phyloP scores from a whole-genome alignment of 2,888 invertebrate genomes.

The Isotomurus palustris region DNA sequence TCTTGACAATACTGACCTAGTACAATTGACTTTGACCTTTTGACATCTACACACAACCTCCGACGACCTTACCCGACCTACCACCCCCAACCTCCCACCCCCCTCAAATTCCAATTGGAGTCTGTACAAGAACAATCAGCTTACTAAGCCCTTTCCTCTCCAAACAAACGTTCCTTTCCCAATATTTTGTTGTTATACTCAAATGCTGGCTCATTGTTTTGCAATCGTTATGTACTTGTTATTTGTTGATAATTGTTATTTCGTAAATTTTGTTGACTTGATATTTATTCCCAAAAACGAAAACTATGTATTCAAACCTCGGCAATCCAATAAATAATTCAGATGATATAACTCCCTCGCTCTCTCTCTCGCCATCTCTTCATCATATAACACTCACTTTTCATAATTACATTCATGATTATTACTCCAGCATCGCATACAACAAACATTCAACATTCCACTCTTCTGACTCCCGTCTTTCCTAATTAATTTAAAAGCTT shows the following conservation, averaged over 20 bases:
- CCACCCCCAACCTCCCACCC: constrained; percentile 10
- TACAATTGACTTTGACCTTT: neutral
- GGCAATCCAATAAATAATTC: constrained; percentile 32
- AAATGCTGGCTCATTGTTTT: constrained; percentile 47
- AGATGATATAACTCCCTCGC: constrained; percentile 18
- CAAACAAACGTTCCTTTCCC: constrained; percentile 4
- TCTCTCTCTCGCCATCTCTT: neutral
- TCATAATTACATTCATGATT: neutral
- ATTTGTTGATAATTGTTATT: constrained; percentile 40
- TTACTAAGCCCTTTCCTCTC: constrained; percentile 2
- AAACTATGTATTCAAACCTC: constrained; percentile 28
- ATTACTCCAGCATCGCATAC: neutral
- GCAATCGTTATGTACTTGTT: constrained; percentile 29
- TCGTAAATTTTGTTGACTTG: constrained; percentile 34
- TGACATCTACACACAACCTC: neutral
- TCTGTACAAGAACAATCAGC: constrained; percentile 15
- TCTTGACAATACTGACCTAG: neutral
- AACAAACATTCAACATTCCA: neutral
- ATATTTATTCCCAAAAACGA: constrained; percentile 45
- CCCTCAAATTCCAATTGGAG: constrained; percentile 3
- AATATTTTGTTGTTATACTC: constrained; percentile 19
- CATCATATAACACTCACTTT: neutral
- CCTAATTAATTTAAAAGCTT: no score
- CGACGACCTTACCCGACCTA: neutral
- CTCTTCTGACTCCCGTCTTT: neutral